A percentile compares a stretch with the other conserved stretches of the same genome.
These are phyloP conservation scores for Drosophila trapezifrons DNA, from an alignment of 1,140 invertebrate genomes.

Conservation along the genomic window DNA sequence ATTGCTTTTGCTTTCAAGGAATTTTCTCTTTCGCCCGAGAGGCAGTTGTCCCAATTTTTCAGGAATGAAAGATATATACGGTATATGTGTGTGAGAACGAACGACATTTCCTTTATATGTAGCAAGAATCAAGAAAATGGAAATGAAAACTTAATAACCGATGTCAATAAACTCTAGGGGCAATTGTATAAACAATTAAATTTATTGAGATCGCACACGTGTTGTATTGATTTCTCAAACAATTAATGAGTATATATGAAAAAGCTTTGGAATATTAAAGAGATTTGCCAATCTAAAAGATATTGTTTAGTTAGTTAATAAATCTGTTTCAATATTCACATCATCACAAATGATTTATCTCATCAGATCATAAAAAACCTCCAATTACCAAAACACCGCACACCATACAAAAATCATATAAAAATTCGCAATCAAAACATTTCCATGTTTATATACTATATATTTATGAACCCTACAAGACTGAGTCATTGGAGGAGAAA, in stretches of 20 bases:
- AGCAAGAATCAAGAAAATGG: not conserved
- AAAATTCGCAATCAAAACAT: not conserved
- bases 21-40: constrained; percentile 32
- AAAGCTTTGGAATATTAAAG: not conserved
- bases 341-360: not conserved
- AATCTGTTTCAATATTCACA: not conserved
- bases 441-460: constrained; percentile 1
- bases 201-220: constrained; percentile 25
- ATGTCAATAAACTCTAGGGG: constrained; percentile 67
- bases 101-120: constrained; percentile 4
- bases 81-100: not conserved
- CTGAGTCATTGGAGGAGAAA: constrained; percentile 30
- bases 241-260: not conserved
- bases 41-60: constrained; percentile 53
- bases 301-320: not conserved
- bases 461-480: constrained; percentile 4
- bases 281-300: not conserved
- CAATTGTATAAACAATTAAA: constrained; percentile 53
- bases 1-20: constrained; percentile 52
- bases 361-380: not conserved
- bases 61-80: constrained; percentile 17
- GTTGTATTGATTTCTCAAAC: constrained; percentile 8
- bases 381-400: not conserved
- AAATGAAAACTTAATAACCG: constrained; percentile 38
- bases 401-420: not conserved